Evolutionary conservation across 1,140 invertebrate genomes (phyloP), one percentile per base, ranked within the genome.

Genomic region (honey bee (Apis mellifera)): DNA sequence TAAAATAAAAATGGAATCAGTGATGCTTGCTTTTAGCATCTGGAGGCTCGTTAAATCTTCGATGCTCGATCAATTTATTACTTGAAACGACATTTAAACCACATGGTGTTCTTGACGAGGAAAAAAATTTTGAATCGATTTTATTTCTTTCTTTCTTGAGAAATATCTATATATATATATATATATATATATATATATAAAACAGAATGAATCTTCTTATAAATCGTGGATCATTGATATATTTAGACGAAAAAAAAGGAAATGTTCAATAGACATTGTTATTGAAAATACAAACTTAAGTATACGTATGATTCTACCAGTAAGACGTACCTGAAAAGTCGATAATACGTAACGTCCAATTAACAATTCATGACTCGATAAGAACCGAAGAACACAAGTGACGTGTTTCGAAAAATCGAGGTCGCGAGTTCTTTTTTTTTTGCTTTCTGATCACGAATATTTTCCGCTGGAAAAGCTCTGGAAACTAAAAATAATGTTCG

Each of bases 1-100:
- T 2, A n/a, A 21, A 73, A 71, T 42, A 42, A 54, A 19, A 66
- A 32, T 42, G 26, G 64, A 77, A 65, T 70, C 52, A 73, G 54
- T 17, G 76, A 74, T 21, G 48, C 50, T 15, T 19, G 42, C 57
- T 21, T 77, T 57, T 66, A 48, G 64, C 72, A 78, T 23, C 72
- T 82, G 72, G 59, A 84, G 70, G 32, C 57, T 82, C 78, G 85
- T 57, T 57, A 55, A n/a, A 57, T 11, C 57, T 54, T 48, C 57
- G 32, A 60, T n/a, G 32, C 23, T 81, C n/a, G 17, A 13, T 52
- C n/a, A 17, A 69, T 52, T 32, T n/a, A 23, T 17, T 26, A 12
- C 21, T n/a, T 26, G 32, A 13, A 17, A 54, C 26, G 50, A 48
- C 32, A n/a, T n/a, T 52, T 19, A 69, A 78, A 57, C 17, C 52